Percentiles rank a stretch among this genome's conserved stretches.
Evolutionary conservation across 2,113 vertebrate genomes (phyloP).

Genomic region (Numenius arquata): DNA sequence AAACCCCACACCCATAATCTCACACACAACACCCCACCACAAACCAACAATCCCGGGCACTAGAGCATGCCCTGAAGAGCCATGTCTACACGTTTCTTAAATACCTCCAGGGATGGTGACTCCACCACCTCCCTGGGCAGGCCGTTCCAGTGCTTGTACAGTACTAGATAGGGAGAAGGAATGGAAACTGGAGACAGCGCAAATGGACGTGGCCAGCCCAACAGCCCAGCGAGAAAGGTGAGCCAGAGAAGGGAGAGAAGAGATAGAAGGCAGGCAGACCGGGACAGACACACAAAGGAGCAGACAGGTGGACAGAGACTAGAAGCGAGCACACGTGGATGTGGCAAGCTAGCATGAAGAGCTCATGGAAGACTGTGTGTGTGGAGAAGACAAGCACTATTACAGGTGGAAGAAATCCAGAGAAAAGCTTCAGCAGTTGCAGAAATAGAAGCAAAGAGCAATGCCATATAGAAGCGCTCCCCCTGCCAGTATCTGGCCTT

Average conservation of each 20-base stretch:
- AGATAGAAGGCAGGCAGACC: not conserved
- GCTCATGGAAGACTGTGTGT: not conserved
- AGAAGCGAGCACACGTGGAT: not conserved
- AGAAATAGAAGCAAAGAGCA: not conserved
- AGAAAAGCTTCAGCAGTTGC: not conserved
- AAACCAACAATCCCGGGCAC: too few species aligned
- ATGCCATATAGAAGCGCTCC: rapidly evolving
- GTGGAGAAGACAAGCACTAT: not conserved
- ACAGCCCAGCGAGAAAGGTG: not conserved
- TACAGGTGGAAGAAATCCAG: not conserved
- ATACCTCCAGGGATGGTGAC: too few species aligned
- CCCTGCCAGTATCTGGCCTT: not conserved
- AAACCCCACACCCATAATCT: too few species aligned
- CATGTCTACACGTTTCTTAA: too few species aligned
- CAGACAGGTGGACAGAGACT: not conserved
- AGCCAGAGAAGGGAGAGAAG: not conserved
- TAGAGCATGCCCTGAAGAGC: too few species aligned
- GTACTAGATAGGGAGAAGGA: not conserved
- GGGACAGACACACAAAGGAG: not conserved
- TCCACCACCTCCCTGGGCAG: too few species aligned
- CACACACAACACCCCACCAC: too few species aligned
- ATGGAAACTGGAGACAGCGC: not conserved
- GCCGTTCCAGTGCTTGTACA: too few species aligned
- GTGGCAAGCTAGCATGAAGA: not conserved
- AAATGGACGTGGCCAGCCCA: not conserved